Conservation (phyloP, 1,140 invertebrate species). For the Delia radicum region DNA sequence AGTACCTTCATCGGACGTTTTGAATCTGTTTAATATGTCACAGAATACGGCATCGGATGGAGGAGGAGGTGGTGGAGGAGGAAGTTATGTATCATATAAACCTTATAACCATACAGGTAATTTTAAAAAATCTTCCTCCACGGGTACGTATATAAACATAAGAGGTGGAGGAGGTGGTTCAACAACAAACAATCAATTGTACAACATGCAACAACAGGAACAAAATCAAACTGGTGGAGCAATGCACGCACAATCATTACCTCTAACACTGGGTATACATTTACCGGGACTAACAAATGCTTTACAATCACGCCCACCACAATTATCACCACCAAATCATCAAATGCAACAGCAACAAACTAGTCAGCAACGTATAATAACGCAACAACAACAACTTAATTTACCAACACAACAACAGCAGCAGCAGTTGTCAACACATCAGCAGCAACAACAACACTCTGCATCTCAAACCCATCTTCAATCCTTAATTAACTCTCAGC, state of each 20-base stretch:
- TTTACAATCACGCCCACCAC: constrained; percentile 15
- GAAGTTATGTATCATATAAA: constrained; percentile 39
- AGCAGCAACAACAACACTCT: constrained; percentile 38
- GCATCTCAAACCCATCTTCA: neutral
- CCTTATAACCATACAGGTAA: constrained; percentile 44
- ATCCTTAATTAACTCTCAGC: constrained; percentile 18
- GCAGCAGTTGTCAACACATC: constrained; percentile 32
- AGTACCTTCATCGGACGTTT: constrained; percentile 39
- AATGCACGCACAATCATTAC: constrained; percentile 34
- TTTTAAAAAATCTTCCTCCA: constrained; percentile 51
- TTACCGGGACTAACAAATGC: constrained; percentile 29
- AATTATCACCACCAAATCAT: constrained; percentile 31
- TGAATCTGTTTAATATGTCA: constrained; percentile 38
- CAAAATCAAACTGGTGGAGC: constrained; percentile 31
- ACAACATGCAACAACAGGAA: constrained; percentile 32
- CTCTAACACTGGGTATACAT: constrained; percentile 41
- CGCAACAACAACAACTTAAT: constrained; percentile 34
- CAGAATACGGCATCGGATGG: constrained; percentile 3
- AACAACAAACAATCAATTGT: constrained; percentile 34
- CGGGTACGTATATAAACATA: constrained; percentile 48
- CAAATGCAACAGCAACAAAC: constrained; percentile 31
- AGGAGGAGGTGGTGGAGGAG: too few relatives aligned
- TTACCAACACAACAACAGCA: constrained; percentile 30
- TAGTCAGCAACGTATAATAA: constrained; percentile 29
- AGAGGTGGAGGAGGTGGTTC: constrained; percentile 30